Evolutionary conservation across 2,113 vertebrate species (phyloP), one percentile per base, ranked within the genome.

Genomic region (Apteryx mantelli): DNA sequence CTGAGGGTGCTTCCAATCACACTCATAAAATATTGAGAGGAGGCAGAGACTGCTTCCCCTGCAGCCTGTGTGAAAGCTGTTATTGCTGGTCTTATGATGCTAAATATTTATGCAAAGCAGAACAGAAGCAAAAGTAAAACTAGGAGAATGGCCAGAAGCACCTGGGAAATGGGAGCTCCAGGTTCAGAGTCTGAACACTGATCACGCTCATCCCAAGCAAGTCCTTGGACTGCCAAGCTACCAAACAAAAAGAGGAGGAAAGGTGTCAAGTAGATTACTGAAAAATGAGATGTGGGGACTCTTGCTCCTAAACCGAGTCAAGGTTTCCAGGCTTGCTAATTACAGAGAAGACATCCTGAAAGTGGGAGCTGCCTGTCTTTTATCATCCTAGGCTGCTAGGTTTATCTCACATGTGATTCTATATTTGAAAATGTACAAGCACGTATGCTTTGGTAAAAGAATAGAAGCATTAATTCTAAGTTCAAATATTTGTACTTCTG

Each of bases 401-500:
- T 60, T 94, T 88, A 32, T 52, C 79, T 83, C 50, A 17, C 22
- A 60, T 71, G 50, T 60, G 21, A 80, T 52, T 83, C 63, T 82
- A 15, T 81, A 88, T 94, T 95, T 93, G 8, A 93, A 96, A 95
- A 89, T 16, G 19, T 38, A 81, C 38, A 66, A 83, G 58, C 1
- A 1, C 50, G 38, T 70, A 60, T 0, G 0, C 68, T 91, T 78
- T 74, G 30, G 71, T 87, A 74, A 89, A 94, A 94, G 77, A 91
- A 77, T 42, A 91, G 79, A 83, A 87, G 12, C 46, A 69, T 86
- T 95, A 86, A 95, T 95, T 91, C 94, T 88, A 93, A 88, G 60
- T 38, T n/a, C 87, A 96, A 97, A 96, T 93, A 95, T 96, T 97
- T 97, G 63, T 46, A 55, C 64, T 89, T 91, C 91, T 95, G 78